Percentiles rank a stretch among this genome's conserved stretches.
Conservation (phyloP, 2,113 vertebrate species). For the Lampris incognitus region DNA sequence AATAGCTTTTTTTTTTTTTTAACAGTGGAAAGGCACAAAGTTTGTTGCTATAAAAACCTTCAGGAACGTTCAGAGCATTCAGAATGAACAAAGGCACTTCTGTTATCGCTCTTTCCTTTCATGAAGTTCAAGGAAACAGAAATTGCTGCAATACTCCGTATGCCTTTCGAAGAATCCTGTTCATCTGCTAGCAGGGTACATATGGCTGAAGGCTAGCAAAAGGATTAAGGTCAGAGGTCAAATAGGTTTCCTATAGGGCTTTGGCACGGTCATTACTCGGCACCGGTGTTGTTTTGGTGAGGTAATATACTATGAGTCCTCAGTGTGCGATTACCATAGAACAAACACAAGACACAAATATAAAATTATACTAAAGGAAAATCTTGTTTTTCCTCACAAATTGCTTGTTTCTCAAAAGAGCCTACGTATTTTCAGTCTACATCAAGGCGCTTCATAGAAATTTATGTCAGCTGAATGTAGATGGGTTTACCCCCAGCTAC, state of each 20-base stretch:
- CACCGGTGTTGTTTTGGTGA: background rate
- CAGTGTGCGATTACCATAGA: no score
- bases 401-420: no score
- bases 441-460: no score
- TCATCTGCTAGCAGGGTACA: slow-evolving; percentile 5
- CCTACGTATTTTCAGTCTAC: no score
- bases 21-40: background rate
- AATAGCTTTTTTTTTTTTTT: slow-evolving; percentile 5
- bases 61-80: slow-evolving; percentile 18
- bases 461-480: no score
- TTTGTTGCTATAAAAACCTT: slow-evolving; percentile 41
- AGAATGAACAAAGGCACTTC: slow-evolving; percentile 2
- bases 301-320: no score
- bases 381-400: no score
- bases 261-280: background rate
- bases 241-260: slow-evolving; percentile 9
- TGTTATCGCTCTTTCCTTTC: background rate
- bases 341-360: no score
- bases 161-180: background rate
- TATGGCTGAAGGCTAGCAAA: background rate
- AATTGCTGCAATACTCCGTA: background rate
- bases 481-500: no score
- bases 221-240: slow-evolving; percentile 34
- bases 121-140: slow-evolving; percentile 1
- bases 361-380: no score